These are phyloP conservation scores for Pheosia tremula DNA, from an alignment of 2,888 invertebrate genomes.

Conservation along the genomic window DNA sequence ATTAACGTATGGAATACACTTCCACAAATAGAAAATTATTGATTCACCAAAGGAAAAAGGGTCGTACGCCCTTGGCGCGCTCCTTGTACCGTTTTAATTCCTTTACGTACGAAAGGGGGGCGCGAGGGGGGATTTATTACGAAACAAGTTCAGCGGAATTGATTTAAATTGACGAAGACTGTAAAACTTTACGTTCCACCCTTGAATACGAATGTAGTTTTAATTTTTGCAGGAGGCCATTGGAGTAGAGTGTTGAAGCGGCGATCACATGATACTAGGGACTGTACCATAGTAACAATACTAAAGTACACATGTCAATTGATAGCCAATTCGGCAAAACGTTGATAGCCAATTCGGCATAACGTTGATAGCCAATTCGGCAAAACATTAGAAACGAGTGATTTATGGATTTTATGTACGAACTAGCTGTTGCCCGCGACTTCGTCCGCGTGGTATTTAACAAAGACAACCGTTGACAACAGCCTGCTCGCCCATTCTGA, in stretches of 20 bases:
- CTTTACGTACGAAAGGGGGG: constrained; percentile 17
- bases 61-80: constrained; percentile 17
- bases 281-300: too few species aligned
- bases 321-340: too few species aligned
- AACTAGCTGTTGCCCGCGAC: too few species aligned
- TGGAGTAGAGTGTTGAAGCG: constrained; percentile 13
- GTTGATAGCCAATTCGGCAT: too few species aligned
- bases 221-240: constrained; percentile 58
- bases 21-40: constrained; percentile 15
- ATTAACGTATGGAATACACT: neutral
- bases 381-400: too few species aligned
- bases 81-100: constrained; percentile 17
- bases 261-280: constrained; percentile 2
- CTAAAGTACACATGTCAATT: too few species aligned
- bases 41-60: constrained; percentile 17
- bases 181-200: constrained; percentile 62
- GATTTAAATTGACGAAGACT: constrained; percentile 67
- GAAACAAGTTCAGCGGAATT: constrained; percentile 51
- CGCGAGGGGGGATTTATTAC: constrained; percentile 23
- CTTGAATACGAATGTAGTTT: constrained; percentile 73
- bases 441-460: too few species aligned
- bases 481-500: too few species aligned
- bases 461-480: too few species aligned
- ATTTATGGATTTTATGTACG: too few species aligned
- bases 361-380: too few species aligned